Percentiles rank a stretch among this genome's conserved stretches.
Conservation (phyloP, 2,113 vertebrate genomes). For the Pomatostomus ruficeps region DNA sequence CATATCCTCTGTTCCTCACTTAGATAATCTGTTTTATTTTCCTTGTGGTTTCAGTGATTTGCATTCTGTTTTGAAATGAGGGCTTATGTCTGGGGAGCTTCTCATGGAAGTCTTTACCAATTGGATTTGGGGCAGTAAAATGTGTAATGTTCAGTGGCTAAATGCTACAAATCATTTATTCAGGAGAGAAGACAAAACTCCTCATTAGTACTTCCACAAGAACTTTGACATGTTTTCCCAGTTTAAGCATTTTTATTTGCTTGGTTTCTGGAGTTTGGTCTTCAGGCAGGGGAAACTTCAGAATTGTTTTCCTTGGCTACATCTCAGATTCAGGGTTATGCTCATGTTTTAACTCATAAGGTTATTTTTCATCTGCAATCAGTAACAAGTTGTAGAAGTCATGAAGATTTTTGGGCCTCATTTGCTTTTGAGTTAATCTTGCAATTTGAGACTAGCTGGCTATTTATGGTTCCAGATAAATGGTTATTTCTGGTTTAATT, state of each 20-base stretch:
- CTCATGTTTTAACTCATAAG: background rate
- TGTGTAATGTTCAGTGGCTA: background rate
- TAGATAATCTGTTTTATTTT: slow-evolving; percentile 42
- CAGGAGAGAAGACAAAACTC: background rate
- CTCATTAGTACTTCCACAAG: background rate
- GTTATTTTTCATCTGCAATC: background rate
- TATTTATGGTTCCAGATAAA: background rate
- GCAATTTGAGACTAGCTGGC: background rate
- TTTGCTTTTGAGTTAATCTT: background rate
- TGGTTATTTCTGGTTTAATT: background rate
- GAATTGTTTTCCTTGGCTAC: background rate
- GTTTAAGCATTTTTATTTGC: background rate
- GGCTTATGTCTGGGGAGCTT: background rate
- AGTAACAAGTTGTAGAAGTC: background rate
- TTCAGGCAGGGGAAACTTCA: background rate
- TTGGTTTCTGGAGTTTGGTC: background rate
- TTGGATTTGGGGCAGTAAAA: background rate
- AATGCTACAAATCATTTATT: background rate
- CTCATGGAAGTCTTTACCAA: background rate
- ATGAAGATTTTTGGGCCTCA: background rate
- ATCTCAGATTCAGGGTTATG: background rate
- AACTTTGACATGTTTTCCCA: background rate
- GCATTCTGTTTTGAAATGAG: background rate
- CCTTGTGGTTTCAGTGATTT: slow-evolving; percentile 9
- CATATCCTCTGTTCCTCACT: slow-evolving; percentile 35